These are phyloP conservation scores for Vombatus ursinus DNA, from an alignment of 2,113 vertebrate genomes.

Conservation along the genomic window DNA sequence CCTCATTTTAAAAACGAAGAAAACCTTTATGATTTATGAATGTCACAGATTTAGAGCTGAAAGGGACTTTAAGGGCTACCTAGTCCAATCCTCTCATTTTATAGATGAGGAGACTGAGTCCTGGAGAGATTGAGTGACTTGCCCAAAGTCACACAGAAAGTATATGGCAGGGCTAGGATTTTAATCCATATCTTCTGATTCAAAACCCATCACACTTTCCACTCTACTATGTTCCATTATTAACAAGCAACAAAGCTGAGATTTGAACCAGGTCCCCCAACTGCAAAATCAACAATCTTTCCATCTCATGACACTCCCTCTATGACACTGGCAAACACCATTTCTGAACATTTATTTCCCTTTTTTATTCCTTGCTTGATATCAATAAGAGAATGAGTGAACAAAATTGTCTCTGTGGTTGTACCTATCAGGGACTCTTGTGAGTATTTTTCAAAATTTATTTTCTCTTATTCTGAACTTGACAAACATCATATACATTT, in stretches of 20 bases:
- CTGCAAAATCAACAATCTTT: neutral
- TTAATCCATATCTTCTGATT: neutral
- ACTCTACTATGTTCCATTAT: neutral
- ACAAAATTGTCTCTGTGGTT: neutral
- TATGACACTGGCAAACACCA: neutral
- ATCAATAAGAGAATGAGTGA: neutral
- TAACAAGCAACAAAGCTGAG: neutral
- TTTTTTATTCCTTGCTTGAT: neutral
- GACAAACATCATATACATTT: neutral
- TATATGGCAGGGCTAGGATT: neutral
- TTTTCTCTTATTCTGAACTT: neutral
- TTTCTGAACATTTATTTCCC: neutral
- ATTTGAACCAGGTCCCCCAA: neutral
- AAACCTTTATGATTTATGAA: neutral
- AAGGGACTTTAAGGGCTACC: neutral
- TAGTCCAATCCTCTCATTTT: neutral
- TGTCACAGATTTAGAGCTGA: neutral
- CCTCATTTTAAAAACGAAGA: neutral
- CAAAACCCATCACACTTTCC: neutral
- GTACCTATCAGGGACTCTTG: neutral
- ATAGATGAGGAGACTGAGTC: neutral
- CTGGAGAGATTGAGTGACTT: neutral
- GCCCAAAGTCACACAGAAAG: neutral
- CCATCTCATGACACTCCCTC: neutral
- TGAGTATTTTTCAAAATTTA: neutral